Percentiles rank a stretch among this genome's conserved stretches.
These are phyloP conservation scores for Neoniphon sammara DNA, from an alignment of 2,797 vertebrate genomes.

Conservation along the genomic window DNA sequence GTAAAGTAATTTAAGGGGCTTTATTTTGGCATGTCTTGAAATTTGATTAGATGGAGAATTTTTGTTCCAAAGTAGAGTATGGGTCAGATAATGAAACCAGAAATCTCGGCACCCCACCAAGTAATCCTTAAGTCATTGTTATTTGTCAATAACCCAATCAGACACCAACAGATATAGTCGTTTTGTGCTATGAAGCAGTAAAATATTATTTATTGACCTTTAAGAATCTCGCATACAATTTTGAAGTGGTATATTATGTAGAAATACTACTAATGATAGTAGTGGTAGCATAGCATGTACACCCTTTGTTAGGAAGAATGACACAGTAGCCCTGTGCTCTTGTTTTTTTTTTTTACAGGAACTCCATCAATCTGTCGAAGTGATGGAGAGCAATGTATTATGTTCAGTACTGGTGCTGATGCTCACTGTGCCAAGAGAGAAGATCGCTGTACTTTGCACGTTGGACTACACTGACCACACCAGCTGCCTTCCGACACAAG, in stretches of 20 bases:
- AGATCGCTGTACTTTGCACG: constrained; percentile 69
- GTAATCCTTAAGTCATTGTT: no score
- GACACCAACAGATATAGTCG: no score
- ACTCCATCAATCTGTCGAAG: constrained; percentile 75
- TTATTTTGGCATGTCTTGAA: neutral
- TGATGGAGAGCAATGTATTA: constrained; percentile 87
- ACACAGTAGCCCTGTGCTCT: neutral
- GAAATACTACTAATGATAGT: no score
- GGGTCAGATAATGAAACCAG: no score
- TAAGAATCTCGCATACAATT: no score
- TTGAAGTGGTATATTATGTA: no score
- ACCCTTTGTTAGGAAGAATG: neutral
- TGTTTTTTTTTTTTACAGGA: constrained; percentile 74
- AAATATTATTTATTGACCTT: no score
- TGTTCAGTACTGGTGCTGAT: constrained; percentile 85
- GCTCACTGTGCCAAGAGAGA: constrained; percentile 61
- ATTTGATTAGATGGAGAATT: neutral
- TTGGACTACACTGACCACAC: constrained; percentile 84
- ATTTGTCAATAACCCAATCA: no score
- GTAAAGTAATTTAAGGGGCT: no score
- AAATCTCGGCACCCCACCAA: no score
- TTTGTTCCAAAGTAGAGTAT: neutral
- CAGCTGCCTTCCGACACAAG: constrained; percentile 83
- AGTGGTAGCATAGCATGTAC: no score
- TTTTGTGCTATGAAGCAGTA: no score